phyloP scores from a whole-genome alignment of 2,113 vertebrate species.

The Electrona antarctica region DNA sequence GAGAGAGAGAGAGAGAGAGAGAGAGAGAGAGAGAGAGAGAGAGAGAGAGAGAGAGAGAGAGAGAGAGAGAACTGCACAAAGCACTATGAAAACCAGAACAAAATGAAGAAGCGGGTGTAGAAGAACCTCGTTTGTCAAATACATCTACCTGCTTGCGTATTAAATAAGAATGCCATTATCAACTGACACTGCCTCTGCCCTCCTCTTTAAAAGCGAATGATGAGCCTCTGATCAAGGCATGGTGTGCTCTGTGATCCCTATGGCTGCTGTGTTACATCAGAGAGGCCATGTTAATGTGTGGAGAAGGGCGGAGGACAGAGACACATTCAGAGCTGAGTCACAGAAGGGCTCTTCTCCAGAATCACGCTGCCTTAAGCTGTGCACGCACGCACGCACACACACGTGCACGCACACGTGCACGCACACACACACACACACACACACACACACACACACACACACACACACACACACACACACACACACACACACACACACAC shows the following conservation, averaged over 20 bases:
- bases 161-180: neutral
- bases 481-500: too few relatives aligned
- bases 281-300: neutral
- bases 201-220: neutral
- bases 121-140: too few relatives aligned
- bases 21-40: neutral
- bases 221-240: neutral
- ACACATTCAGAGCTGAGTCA: constrained; percentile 9
- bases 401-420: too few relatives aligned
- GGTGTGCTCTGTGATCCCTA: neutral
- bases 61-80: neutral
- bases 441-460: too few relatives aligned
- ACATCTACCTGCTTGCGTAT: neutral
- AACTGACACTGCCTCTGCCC: neutral
- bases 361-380: neutral
- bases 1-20: too few relatives aligned
- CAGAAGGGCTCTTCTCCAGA: constrained; percentile 12
- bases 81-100: neutral
- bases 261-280: neutral
- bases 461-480: too few relatives aligned
- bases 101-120: neutral
- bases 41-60: neutral
- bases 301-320: neutral
- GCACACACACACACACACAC: neutral
- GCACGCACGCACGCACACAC: neutral